phyloP scores from a whole-genome alignment of 2,113 vertebrate species.

The Felis chaus region DNA sequence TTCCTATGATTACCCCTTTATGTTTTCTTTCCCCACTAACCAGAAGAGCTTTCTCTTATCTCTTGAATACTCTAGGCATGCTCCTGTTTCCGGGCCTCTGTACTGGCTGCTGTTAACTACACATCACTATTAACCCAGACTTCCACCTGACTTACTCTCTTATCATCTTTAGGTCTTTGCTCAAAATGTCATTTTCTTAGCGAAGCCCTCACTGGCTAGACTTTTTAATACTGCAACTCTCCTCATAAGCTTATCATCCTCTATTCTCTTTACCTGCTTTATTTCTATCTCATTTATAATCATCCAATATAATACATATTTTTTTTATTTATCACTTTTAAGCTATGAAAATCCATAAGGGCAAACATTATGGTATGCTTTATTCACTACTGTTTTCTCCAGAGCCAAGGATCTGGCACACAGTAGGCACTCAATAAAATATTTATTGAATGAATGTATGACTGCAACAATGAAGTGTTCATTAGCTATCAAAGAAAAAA shows the following conservation, averaged over 20 bases:
- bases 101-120: not conserved
- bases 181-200: not conserved
- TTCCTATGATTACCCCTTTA: not conserved
- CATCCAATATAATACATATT: not conserved
- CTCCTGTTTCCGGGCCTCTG: not conserved
- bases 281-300: not conserved
- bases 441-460: not conserved
- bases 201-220: not conserved
- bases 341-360: not conserved
- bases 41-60: not conserved
- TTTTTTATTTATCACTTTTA: not conserved
- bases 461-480: not conserved
- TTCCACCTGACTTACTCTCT: not conserved
- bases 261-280: not conserved
- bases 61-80: not conserved
- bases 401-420: not conserved
- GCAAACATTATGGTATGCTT: not conserved
- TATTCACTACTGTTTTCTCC: slow-evolving; percentile 6
- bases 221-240: not conserved
- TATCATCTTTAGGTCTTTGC: not conserved
- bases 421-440: not conserved
- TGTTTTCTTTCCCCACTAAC: not conserved
- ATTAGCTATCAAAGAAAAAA: slow-evolving; percentile 33
- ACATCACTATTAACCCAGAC: not conserved
- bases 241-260: not conserved